A percentile compares a stretch with the other conserved stretches of the same genome.
These are phyloP conservation scores for Acanthococcus lagerstroemiae DNA, from an alignment of 2,888 invertebrate genomes.

Conservation along the genomic window DNA sequence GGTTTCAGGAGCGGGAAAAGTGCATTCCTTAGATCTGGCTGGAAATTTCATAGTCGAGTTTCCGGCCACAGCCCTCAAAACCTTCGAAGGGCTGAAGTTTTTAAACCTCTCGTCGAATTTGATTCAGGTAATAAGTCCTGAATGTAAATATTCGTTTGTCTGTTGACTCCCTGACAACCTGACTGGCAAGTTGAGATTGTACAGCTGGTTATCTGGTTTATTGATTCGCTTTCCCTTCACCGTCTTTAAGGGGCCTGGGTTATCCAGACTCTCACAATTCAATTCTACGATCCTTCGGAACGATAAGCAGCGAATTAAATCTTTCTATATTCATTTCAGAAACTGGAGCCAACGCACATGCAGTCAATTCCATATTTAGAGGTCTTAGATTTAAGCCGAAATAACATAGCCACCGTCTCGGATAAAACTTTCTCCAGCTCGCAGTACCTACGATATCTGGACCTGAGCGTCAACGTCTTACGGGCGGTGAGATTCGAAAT, in stretches of 20 bases:
- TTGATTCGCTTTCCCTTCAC: not conserved
- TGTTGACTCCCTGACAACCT: too few species aligned
- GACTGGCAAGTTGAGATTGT: too few species aligned
- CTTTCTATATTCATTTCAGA: constrained; percentile 47
- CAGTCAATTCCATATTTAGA: constrained; percentile 57
- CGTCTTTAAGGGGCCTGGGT: too few species aligned
- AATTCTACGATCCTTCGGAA: not conserved
- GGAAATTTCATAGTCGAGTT: constrained; percentile 76
- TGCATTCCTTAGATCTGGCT: constrained; percentile 71
- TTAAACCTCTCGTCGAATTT: constrained; percentile 76
- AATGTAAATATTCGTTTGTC: not conserved
- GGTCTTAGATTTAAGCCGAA: constrained; percentile 70
- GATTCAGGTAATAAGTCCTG: constrained; percentile 57
- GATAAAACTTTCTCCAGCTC: constrained; percentile 72
- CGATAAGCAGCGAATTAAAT: not conserved
- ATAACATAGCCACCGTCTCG: constrained; percentile 69
- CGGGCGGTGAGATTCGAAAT: constrained; percentile 57
- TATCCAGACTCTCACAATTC: too few species aligned
- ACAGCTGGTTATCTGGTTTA: too few species aligned
- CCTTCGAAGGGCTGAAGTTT: constrained; percentile 57
- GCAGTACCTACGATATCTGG: constrained; percentile 58
- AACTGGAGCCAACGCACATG: constrained; percentile 52
- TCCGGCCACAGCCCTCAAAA: constrained; percentile 64
- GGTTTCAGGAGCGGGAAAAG: constrained; percentile 55
- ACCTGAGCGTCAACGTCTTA: constrained; percentile 75